Base-by-base conservation (phyloP, 2,888 invertebrate genomes). In the Latrodectus elegans region DNA sequence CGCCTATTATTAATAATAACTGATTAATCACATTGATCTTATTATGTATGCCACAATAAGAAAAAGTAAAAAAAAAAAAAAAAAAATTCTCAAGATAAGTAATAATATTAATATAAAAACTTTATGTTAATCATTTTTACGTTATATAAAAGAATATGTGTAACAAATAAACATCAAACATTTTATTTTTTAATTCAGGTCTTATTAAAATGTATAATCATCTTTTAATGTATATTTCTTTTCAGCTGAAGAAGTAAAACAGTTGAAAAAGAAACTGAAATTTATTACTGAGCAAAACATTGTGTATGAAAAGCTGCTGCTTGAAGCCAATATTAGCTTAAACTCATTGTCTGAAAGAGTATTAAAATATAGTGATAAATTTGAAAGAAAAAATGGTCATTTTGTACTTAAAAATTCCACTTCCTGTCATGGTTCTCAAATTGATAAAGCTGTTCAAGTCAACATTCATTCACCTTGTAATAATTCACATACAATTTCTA, bases 161-260 rank as follows among this genome's bases (percentile, higher is more conserved):
- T 26, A 38, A 38, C 38, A 38, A 6, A 38, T 38, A 6, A 4
- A 38, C 4, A 38, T 38, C 38, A 38, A 38, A 38, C 38, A 38
- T 38, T 38, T 38, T 38, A 38, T 38, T 38, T 38, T 38, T 38
- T 38, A 38, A 38, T 38, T 38, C 38, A 38, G n/a, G 60, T 11
- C 12, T 60, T 60, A 60, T 60, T 60, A 60, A 60, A 60, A 60
- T 60, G 6, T 38, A 6, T 60, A n/a, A 60, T 60, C 12, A 11
- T 10, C 4, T 60, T 60, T 64, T 15, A 52, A 12, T 84, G 52
- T 65, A 51, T 79, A 70, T 74, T 89, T 67, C 90, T 60, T 84
- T 90, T n/a, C 89, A 92, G 92, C 88, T n/a, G 90, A 90, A 67
- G 91, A 91, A 89, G 90, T 91, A 10, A 89, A 90, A 55, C 89